Percentiles rank a stretch among this genome's conserved stretches.
phyloP scores from a whole-genome alignment of 2,888 invertebrate species.

The Cordilura impudica region DNA sequence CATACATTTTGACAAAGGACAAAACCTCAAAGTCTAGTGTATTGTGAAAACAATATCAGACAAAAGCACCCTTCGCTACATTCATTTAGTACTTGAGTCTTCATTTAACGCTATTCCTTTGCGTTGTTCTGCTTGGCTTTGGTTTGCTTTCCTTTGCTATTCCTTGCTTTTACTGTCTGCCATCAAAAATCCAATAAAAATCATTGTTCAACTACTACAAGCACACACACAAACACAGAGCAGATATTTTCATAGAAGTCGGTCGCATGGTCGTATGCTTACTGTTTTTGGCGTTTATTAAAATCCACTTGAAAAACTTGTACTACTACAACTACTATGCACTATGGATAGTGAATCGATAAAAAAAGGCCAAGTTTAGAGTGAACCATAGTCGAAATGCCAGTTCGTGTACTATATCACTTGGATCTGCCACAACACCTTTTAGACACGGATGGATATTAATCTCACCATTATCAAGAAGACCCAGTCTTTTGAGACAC shows the following conservation, averaged over 20 bases:
- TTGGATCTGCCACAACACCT: too few species aligned
- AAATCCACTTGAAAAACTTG: constrained; percentile 63
- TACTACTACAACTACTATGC: constrained; percentile 33
- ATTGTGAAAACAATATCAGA: constrained; percentile 49
- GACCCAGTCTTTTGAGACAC: too few species aligned
- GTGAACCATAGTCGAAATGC: too few species aligned
- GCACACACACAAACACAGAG: neutral
- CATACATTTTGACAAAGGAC: constrained; percentile 54
- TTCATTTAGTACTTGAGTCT: neutral
- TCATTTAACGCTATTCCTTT: neutral
- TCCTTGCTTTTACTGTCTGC: constrained; percentile 40
- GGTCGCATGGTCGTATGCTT: constrained; percentile 29
- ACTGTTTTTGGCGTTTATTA: constrained; percentile 65
- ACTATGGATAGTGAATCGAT: neutral
- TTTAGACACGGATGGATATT: too few species aligned
- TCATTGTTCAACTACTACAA: constrained; percentile 51
- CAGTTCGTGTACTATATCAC: too few species aligned
- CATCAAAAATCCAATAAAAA: constrained; percentile 57
- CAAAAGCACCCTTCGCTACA: neutral
- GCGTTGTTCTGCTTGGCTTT: constrained; percentile 9
- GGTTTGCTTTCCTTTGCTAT: neutral
- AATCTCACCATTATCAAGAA: too few species aligned
- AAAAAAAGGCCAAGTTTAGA: too few species aligned
- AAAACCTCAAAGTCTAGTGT: constrained; percentile 59
- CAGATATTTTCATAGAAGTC: neutral